Evolutionary conservation across 2,113 vertebrate species (phyloP).

Genomic region (Spea bombifrons): DNA sequence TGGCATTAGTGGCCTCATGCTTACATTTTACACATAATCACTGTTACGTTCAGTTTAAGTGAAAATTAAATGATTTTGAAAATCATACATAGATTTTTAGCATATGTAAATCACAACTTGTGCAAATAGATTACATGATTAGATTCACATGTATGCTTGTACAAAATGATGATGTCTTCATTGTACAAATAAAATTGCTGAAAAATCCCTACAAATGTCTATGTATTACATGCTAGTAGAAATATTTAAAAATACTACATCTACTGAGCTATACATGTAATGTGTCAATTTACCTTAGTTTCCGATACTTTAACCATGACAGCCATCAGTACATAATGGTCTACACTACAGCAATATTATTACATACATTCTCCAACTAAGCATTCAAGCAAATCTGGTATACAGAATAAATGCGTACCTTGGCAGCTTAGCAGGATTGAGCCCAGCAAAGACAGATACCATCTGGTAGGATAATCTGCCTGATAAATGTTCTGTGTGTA

Average conservation of each 20-base stretch:
- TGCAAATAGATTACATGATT: no score
- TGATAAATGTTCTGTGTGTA: constrained; percentile 14
- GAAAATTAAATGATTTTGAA: background rate
- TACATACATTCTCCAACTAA: background rate
- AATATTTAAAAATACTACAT: no score
- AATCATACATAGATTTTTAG: no score
- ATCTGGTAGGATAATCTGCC: constrained; percentile 43
- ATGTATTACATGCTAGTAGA: no score
- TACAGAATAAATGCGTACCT: constrained; percentile 16
- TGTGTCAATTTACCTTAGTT: constrained; percentile 31
- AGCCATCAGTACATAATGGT: constrained; percentile 29
- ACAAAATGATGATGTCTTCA: no score
- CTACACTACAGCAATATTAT: background rate
- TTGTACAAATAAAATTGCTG: no score
- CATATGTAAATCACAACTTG: no score
- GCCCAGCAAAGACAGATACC: constrained; percentile 24
- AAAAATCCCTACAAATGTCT: no score
- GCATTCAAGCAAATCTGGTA: background rate
- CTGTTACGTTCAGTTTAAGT: background rate
- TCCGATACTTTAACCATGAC: constrained; percentile 39
- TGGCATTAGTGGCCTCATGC: background rate
- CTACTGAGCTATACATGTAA: background rate
- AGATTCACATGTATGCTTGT: no score
- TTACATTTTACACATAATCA: background rate
- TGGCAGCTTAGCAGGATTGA: constrained; percentile 38